These are phyloP conservation scores for Zelostemma sp. DNA, from an alignment of 1,140 invertebrate genomes.

Conservation along the genomic window DNA sequence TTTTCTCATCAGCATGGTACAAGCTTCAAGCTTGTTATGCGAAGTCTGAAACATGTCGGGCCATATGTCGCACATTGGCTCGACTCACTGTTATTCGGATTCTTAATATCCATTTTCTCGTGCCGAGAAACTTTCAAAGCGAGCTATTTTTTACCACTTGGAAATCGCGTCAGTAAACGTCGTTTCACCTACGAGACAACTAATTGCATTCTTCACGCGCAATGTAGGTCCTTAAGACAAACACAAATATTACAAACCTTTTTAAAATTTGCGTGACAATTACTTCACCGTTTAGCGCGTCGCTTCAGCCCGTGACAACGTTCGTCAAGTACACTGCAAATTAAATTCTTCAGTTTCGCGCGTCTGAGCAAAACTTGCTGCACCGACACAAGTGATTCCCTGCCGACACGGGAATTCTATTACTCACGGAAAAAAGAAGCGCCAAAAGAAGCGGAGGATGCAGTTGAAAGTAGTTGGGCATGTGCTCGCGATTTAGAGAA, in stretches of 20 bases:
- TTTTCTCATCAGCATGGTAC: constrained; percentile 67
- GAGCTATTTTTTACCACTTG: too few species aligned
- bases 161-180: constrained; percentile 26
- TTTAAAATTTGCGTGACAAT: constrained; percentile 40
- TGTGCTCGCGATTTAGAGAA: constrained; percentile 16
- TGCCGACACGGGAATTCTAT: constrained; percentile 44
- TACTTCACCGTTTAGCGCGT: constrained; percentile 64
- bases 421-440: constrained; percentile 17
- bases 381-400: constrained; percentile 5
- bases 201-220: too few species aligned
- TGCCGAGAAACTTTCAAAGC: constrained; percentile 5
- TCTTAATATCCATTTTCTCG: constrained; percentile 42
- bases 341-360: constrained; percentile 38
- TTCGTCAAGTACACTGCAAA: constrained; percentile 31
- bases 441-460: background rate
- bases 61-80: constrained; percentile 69
- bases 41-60: constrained; percentile 67
- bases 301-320: constrained; percentile 51
- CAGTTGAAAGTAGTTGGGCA: constrained; percentile 5
- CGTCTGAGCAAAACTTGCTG: constrained; percentile 21
- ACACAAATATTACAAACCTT: constrained; percentile 21
- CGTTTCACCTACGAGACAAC: constrained; percentile 35
- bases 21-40: constrained; percentile 66
- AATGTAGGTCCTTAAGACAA: too few species aligned
- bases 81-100: constrained; percentile 46